Percentiles rank a stretch among this genome's conserved stretches.
Evolutionary conservation across 2,888 invertebrate genomes (phyloP).

Genomic region (Nineta flava): DNA sequence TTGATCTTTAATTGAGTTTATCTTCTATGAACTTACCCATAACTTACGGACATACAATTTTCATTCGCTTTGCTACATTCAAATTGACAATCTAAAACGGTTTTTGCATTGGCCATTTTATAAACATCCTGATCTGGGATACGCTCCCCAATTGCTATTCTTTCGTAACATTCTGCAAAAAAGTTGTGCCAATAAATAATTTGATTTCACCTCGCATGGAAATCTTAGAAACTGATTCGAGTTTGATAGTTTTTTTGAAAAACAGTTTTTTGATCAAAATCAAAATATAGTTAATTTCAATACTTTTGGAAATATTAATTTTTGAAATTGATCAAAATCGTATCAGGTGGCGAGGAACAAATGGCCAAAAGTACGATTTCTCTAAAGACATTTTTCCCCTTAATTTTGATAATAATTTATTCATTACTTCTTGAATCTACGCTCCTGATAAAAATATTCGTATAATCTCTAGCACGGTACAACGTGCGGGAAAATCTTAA

Average conservation of each 20-base stretch:
- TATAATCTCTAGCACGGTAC: too few relatives aligned
- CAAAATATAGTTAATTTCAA: neutral
- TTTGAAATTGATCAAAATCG: too few relatives aligned
- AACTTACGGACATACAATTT: constrained; percentile 32
- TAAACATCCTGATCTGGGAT: constrained; percentile 26
- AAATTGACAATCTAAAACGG: constrained; percentile 30
- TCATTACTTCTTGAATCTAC: too few relatives aligned
- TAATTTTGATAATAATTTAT: too few relatives aligned
- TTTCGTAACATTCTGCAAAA: constrained; percentile 34
- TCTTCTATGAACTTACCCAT: constrained; percentile 27
- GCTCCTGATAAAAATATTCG: too few relatives aligned
- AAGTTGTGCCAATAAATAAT: neutral
- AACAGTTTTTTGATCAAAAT: too few relatives aligned
- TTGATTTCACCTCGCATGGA: neutral
- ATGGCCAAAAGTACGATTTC: too few relatives aligned
- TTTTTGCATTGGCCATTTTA: constrained; percentile 22
- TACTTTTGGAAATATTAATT: too few relatives aligned
- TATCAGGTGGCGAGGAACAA: too few relatives aligned
- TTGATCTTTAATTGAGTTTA: neutral
- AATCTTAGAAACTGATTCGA: neutral
- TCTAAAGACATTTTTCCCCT: too few relatives aligned
- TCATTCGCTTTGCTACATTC: constrained; percentile 29
- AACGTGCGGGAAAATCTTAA: too few relatives aligned
- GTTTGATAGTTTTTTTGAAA: neutral
- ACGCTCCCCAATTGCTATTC: constrained; percentile 33